These are phyloP conservation scores for Tetrao urogallus DNA, from an alignment of 2,113 vertebrate genomes.

Conservation along the genomic window DNA sequence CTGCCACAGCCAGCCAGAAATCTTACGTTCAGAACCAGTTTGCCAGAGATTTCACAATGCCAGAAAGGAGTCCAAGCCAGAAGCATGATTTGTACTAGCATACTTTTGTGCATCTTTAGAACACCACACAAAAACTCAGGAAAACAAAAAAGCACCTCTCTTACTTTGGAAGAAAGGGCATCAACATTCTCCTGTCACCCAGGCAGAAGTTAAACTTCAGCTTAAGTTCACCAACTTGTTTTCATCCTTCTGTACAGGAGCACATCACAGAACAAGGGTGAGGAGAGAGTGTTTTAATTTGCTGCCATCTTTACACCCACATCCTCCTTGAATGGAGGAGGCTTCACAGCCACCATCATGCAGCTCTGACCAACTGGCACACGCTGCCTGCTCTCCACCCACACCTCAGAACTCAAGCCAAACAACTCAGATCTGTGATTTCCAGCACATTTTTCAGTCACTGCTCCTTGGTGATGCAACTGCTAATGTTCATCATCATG, in stretches of 20 bases:
- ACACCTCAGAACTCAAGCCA: not conserved
- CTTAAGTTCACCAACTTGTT: not conserved
- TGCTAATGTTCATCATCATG: not conserved
- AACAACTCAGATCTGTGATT: not conserved
- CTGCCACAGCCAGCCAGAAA: not conserved
- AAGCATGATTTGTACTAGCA: not conserved
- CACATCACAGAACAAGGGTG: not conserved
- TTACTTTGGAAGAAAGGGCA: not conserved
- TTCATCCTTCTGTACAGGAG: not conserved
- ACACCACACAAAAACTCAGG: not conserved
- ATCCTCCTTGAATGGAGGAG: not conserved
- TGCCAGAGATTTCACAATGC: slow-evolving; percentile 44
- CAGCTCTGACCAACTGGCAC: fast-evolving
- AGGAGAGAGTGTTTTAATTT: not conserved
- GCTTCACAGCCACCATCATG: not conserved
- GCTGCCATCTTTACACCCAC: not conserved
- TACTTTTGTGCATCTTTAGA: not conserved
- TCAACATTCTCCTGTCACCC: fast-evolving
- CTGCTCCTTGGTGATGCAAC: not conserved
- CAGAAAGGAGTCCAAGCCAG: not conserved
- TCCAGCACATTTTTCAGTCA: not conserved
- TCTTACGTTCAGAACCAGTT: slow-evolving; percentile 14
- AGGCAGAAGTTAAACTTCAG: not conserved
- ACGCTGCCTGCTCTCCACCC: not conserved
- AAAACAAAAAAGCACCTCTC: not conserved